A percentile compares a stretch with the other conserved stretches of the same genome.
Evolutionary conservation across 2,888 invertebrate species (phyloP).

Genomic region (Ferdinandea cuprea): DNA sequence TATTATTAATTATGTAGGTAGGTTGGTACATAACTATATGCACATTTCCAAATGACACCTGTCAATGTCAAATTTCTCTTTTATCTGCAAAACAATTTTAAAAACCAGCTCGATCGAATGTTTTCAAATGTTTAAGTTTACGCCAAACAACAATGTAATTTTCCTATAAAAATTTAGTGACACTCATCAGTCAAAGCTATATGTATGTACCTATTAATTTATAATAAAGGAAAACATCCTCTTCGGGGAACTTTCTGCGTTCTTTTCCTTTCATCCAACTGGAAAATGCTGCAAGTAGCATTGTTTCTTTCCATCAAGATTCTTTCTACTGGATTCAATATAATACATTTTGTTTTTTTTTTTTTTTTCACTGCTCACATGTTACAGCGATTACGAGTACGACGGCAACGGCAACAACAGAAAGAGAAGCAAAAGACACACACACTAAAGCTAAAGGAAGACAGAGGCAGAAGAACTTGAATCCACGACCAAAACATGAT

Average conservation of each 20-base stretch:
- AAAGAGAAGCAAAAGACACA: slow-evolving; percentile 19
- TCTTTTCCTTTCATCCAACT: slow-evolving; percentile 24
- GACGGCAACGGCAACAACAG: slow-evolving; percentile 26
- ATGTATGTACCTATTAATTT: too few species aligned
- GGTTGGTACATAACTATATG: too few species aligned
- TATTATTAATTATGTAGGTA: too few species aligned
- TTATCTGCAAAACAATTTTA: too few species aligned
- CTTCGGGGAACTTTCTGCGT: neutral
- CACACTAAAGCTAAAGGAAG: slow-evolving; percentile 40
- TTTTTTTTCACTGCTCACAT: slow-evolving; percentile 65
- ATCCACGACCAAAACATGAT: slow-evolving; percentile 50
- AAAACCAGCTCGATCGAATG: too few species aligned
- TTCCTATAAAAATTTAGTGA: too few species aligned
- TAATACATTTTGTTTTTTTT: too few species aligned
- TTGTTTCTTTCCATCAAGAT: slow-evolving; percentile 45
- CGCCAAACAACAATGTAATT: too few species aligned
- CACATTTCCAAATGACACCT: neutral
- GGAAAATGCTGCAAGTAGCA: slow-evolving; percentile 39
- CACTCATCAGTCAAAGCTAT: too few species aligned
- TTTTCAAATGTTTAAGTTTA: too few species aligned
- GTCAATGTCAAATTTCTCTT: slow-evolving; percentile 17
- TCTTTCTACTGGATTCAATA: slow-evolving; percentile 34
- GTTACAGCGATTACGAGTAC: slow-evolving; percentile 55
- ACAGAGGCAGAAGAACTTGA: slow-evolving; percentile 46
- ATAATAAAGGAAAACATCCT: slow-evolving; percentile 5